phyloP scores from a whole-genome alignment of 2,113 vertebrate genomes.

The Paedocypris sp. region DNA sequence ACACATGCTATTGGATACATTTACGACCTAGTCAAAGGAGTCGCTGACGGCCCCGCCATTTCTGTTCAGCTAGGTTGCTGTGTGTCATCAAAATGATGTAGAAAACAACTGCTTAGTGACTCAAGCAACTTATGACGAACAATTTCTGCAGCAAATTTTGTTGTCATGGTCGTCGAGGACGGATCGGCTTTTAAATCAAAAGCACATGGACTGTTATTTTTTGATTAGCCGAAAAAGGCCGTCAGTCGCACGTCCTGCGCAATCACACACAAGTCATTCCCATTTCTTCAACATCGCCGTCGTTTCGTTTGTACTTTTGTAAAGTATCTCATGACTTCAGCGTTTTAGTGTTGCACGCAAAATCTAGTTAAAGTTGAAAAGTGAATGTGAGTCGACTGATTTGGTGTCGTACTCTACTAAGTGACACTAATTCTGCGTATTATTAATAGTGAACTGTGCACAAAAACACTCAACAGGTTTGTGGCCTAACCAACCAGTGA shows the following conservation, averaged over 20 bases:
- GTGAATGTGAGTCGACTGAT: too few relatives aligned
- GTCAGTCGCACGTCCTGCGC: constrained; percentile 24
- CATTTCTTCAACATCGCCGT: too few relatives aligned
- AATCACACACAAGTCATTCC: constrained; percentile 23
- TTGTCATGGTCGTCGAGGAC: constrained; percentile 11
- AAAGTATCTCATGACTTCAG: too few relatives aligned
- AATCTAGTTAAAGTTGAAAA: too few relatives aligned
- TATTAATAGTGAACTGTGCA: too few relatives aligned
- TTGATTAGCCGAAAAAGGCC: constrained; percentile 19
- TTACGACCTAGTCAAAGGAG: constrained; percentile 42
- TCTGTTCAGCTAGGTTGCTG: neutral
- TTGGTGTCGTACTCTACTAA: too few relatives aligned
- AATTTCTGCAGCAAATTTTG: neutral
- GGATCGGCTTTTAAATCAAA: constrained; percentile 18
- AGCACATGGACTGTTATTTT: constrained; percentile 24
- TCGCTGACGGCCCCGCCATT: constrained; percentile 17
- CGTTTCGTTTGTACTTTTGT: too few relatives aligned
- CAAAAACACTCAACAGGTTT: too few relatives aligned
- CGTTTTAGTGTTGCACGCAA: too few relatives aligned
- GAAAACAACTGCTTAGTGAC: neutral
- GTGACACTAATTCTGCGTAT: too few relatives aligned
- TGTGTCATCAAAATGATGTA: neutral
- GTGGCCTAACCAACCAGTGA: too few relatives aligned
- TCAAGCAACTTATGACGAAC: neutral
- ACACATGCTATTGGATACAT: constrained; percentile 62